A percentile compares a stretch with the other conserved stretches of the same genome.
These are phyloP conservation scores for Pherbina coryleti DNA, from an alignment of 2,888 invertebrate genomes.

Conservation along the genomic window DNA sequence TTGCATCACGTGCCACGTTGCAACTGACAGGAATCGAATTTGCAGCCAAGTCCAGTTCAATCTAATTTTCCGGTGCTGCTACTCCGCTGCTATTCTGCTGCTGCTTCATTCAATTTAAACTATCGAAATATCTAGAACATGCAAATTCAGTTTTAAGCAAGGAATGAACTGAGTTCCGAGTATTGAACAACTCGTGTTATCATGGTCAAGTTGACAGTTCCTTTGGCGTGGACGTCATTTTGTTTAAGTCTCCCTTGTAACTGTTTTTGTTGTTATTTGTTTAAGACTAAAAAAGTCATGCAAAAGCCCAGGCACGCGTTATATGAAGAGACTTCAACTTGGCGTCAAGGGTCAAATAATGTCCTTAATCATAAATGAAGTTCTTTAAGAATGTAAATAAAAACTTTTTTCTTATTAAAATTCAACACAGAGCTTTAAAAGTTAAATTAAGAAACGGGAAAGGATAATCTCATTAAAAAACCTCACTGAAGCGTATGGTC, in stretches of 20 bases:
- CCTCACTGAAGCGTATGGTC: too few species aligned
- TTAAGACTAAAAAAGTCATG: neutral
- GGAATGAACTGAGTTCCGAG: neutral
- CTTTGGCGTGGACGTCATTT: neutral
- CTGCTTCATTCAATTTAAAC: neutral
- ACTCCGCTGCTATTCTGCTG: neutral
- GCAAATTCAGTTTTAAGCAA: neutral
- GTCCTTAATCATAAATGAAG: too few species aligned
- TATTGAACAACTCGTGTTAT: neutral
- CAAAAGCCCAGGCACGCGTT: neutral
- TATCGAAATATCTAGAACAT: neutral
- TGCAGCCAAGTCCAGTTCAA: slow-evolving; percentile 21
- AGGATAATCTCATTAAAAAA: too few species aligned
- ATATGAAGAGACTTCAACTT: neutral
- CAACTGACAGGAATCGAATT: slow-evolving; percentile 35
- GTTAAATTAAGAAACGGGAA: too few species aligned
- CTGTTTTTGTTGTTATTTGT: neutral
- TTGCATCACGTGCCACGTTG: slow-evolving; percentile 20
- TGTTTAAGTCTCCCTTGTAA: neutral
- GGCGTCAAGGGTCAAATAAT: neutral
- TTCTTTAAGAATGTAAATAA: too few species aligned
- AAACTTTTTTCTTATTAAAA: too few species aligned
- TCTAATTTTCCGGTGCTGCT: slow-evolving; percentile 24
- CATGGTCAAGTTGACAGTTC: slow-evolving; percentile 4
- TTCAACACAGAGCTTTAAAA: too few species aligned